Percentiles rank a stretch among this genome's conserved stretches.
Evolutionary conservation across 2,888 invertebrate species (phyloP).

Genomic region (Stenchaetothrips biformis): DNA sequence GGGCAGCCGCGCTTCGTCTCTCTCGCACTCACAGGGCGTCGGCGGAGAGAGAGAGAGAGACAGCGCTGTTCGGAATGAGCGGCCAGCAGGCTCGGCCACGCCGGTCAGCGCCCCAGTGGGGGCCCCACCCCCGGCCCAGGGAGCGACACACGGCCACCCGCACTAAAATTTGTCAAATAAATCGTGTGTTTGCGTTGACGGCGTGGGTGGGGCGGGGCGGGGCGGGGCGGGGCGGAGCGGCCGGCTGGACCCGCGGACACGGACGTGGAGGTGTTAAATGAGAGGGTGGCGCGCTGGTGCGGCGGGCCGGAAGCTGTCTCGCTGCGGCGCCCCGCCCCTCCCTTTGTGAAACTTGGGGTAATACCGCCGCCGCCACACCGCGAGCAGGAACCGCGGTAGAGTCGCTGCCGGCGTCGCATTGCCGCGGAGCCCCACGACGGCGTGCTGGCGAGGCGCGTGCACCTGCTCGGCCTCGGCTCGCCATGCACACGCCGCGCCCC

Average conservation of each 20-base stretch:
- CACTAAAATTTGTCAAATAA: slow-evolving; percentile 25
- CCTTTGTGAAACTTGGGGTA: too few relatives aligned
- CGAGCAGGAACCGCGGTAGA: neutral
- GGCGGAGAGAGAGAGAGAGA: too few relatives aligned
- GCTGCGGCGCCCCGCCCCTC: neutral
- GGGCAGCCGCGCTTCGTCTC: too few relatives aligned
- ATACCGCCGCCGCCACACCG: too few relatives aligned
- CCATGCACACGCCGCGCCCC: neutral
- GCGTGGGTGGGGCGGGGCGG: neutral
- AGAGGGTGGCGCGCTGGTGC: neutral
- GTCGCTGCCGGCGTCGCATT: neutral
- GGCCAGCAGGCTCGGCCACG: too few relatives aligned
- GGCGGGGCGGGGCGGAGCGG: neutral
- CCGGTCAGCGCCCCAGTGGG: neutral
- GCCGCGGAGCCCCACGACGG: neutral
- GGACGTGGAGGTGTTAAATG: neutral
- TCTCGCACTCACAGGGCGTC: too few relatives aligned
- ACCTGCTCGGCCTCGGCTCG: too few relatives aligned
- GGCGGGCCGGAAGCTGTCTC: neutral
- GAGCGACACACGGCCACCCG: neutral
- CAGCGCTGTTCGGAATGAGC: too few relatives aligned
- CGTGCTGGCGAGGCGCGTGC: neutral
- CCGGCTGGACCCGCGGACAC: too few relatives aligned
- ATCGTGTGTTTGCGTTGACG: slow-evolving; percentile 11
- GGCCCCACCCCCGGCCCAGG: neutral